These are phyloP conservation scores for Acleris sparsana DNA, from an alignment of 2,888 invertebrate species.

Conservation along the genomic window DNA sequence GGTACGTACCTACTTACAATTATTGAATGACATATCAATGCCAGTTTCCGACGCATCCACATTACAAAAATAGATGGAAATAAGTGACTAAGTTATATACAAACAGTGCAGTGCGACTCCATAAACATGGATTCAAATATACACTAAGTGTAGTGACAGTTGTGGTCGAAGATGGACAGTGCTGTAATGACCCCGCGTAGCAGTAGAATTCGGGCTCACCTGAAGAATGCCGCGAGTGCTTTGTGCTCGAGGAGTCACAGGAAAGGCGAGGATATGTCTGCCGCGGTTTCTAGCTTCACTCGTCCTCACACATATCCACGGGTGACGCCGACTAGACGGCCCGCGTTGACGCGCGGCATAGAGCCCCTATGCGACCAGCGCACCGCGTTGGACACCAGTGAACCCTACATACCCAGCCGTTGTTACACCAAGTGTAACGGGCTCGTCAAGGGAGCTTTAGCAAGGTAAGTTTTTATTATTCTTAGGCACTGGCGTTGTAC, in stretches of 20 bases:
- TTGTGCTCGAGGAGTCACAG: slow-evolving; percentile 76
- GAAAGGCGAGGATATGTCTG: slow-evolving; percentile 70
- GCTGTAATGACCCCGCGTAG: slow-evolving; percentile 77
- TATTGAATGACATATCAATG: slow-evolving; percentile 6
- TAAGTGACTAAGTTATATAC: slow-evolving; percentile 13
- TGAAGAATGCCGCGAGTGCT: slow-evolving; percentile 78
- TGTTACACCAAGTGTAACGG: slow-evolving; percentile 55
- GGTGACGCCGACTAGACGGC: slow-evolving; percentile 66
- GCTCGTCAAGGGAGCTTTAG: slow-evolving; percentile 65
- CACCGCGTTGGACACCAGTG: slow-evolving; percentile 53
- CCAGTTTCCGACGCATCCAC: slow-evolving; percentile 7
- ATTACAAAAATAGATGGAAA: slow-evolving; percentile 12
- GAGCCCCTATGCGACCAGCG: slow-evolving; percentile 63
- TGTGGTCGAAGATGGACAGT: slow-evolving; percentile 73
- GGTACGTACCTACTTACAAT: neutral
- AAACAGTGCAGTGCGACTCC: slow-evolving; percentile 34
- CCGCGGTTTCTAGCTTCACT: slow-evolving; percentile 55
- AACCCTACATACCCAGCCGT: slow-evolving; percentile 51
- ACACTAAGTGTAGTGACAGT: slow-evolving; percentile 56
- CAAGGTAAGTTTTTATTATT: slow-evolving; percentile 59
- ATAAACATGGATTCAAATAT: slow-evolving; percentile 67
- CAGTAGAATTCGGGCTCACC: slow-evolving; percentile 72
- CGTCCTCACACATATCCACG: slow-evolving; percentile 77
- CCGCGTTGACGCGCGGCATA: slow-evolving; percentile 67
- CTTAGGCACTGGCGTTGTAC: neutral